phyloP scores from a whole-genome alignment of 2,888 invertebrate genomes.

The Lasioglossum villosulum region DNA sequence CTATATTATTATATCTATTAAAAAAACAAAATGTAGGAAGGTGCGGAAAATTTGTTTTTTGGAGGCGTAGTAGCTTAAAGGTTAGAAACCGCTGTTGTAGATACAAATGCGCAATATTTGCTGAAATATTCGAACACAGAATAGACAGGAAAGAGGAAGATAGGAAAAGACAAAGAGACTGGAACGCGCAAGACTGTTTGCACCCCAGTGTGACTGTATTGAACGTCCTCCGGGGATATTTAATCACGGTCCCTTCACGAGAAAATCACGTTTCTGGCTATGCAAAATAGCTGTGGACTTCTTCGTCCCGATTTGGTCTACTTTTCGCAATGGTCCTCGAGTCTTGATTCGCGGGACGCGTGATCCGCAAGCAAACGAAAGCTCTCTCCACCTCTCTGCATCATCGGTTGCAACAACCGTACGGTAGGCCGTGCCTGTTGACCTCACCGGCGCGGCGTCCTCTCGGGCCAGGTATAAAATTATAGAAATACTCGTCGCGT shows the following conservation, averaged over 20 bases:
- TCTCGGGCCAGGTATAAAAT: constrained; percentile 39
- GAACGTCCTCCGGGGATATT: not conserved
- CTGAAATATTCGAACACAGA: not conserved
- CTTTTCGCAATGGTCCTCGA: constrained; percentile 9
- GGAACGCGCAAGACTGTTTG: not conserved
- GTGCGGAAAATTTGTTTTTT: too few relatives aligned
- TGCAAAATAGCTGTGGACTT: constrained; percentile 1
- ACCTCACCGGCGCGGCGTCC: constrained; percentile 29
- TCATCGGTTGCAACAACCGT: constrained; percentile 23
- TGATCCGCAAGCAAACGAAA: constrained; percentile 32
- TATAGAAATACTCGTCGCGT: constrained; percentile 50
- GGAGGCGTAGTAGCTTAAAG: too few relatives aligned
- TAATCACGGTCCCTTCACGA: not conserved
- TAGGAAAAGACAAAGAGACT: not conserved
- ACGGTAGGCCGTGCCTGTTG: constrained; percentile 18
- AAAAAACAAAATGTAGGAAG: too few relatives aligned
- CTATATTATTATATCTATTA: too few relatives aligned
- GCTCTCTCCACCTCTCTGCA: not conserved
- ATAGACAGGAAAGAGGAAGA: not conserved
- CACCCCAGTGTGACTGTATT: not conserved
- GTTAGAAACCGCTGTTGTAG: too few relatives aligned
- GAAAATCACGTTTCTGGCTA: constrained; percentile 6
- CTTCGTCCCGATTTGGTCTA: constrained; percentile 10
- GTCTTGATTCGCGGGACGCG: not conserved
- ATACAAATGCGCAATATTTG: not conserved